A percentile compares a stretch with the other conserved stretches of the same genome.
phyloP scores from a whole-genome alignment of 2,113 vertebrate species.

The Penelope pileata region DNA sequence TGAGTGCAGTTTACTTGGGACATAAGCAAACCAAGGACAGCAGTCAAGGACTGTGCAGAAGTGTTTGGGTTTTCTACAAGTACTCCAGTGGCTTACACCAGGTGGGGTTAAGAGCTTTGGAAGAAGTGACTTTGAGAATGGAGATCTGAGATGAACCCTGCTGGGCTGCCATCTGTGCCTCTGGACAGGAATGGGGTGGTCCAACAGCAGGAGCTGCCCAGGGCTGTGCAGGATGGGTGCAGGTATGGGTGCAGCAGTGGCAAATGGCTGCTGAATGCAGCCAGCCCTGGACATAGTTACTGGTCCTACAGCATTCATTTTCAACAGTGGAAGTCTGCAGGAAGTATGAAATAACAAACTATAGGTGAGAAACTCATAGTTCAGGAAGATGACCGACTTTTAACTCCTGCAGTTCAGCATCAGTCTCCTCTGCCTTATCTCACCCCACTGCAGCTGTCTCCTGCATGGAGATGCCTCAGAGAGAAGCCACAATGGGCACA shows the following conservation, averaged over 20 bases:
- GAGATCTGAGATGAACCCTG: not conserved
- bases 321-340: not conserved
- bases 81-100: not conserved
- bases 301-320: not conserved
- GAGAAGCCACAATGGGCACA: not conserved
- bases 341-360: not conserved
- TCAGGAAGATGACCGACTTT: not conserved
- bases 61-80: not conserved
- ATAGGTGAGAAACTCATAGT: not conserved
- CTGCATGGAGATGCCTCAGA: constrained; percentile 1
- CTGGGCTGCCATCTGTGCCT: not conserved
- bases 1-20: not conserved
- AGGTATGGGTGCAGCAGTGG: not conserved
- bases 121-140: not conserved
- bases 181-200: not conserved
- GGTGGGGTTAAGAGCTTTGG: not conserved
- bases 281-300: not conserved
- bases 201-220: not conserved
- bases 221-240: not conserved
- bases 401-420: not conserved
- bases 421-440: not conserved
- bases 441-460: not conserved
- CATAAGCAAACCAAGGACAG: not conserved
- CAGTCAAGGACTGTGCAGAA: not conserved
- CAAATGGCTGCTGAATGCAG: not conserved